These are phyloP conservation scores for Congeria kusceri DNA, from an alignment of 2,888 invertebrate genomes.

Conservation along the genomic window DNA sequence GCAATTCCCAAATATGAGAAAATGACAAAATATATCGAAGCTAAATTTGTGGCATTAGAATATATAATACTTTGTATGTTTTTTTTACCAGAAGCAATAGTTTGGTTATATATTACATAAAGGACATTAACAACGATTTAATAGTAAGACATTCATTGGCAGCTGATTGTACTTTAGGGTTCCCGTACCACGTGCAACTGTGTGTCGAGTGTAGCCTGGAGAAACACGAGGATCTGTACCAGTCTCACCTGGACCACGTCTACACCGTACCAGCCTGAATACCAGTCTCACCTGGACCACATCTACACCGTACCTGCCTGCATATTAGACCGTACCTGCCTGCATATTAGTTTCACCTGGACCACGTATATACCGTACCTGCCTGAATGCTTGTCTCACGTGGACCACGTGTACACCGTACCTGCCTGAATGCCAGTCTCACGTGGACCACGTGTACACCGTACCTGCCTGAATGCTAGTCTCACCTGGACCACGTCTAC, in stretches of 20 bases:
- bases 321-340: not conserved
- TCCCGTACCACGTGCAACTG: slow-evolving; percentile 14
- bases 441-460: not conserved
- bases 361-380: not conserved
- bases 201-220: slow-evolving; percentile 2
- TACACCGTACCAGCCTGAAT: not conserved
- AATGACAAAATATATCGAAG: too few relatives aligned
- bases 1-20: too few relatives aligned
- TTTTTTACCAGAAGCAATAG: too few relatives aligned
- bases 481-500: not conserved
- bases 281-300: not conserved
- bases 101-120: too few relatives aligned
- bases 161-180: slow-evolving; percentile 9
- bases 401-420: not conserved
- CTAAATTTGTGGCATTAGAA: too few relatives aligned
- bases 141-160: not conserved
- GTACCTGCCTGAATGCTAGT: not conserved
- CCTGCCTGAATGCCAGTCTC: not conserved
- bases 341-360: not conserved
- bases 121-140: too few relatives aligned
- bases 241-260: slow-evolving; percentile 27
- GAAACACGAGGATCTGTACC: slow-evolving; percentile 12
- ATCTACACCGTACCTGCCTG: not conserved
- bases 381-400: not conserved
- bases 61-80: too few relatives aligned